Percentiles rank a stretch among this genome's conserved stretches.
These are phyloP conservation scores for Phallusia fumigata DNA, from an alignment of 23 tunicate genomes.

Conservation along the genomic window DNA sequence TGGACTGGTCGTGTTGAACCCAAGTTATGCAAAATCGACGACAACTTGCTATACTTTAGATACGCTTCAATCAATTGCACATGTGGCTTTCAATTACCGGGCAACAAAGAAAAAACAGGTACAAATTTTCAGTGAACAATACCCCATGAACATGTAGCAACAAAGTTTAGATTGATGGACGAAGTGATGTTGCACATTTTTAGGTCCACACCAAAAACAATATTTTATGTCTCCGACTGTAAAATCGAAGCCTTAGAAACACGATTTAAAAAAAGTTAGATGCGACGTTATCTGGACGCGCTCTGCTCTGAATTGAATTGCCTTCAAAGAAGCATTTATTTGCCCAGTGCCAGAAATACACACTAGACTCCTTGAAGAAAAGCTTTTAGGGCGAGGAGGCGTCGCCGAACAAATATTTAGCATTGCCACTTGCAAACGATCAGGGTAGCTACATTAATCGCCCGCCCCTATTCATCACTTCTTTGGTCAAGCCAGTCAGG, in stretches of 20 bases:
- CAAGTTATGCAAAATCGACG: not conserved
- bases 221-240: no score
- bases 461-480: no score
- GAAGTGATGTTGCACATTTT: no score
- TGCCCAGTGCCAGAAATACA: not conserved
- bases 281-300: no score
- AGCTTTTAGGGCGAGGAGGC: not conserved
- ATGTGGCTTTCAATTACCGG: not conserved
- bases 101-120: slow-evolving; percentile 1
- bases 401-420: not conserved
- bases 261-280: no score
- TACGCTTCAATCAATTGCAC: not conserved
- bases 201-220: no score
- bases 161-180: no score
- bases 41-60: not conserved
- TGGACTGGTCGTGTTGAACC: not conserved
- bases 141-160: no score
- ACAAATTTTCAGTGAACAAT: not conserved
- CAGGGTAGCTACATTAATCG: no score
- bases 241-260: no score
- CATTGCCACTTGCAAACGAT: not conserved
- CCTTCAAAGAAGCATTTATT: not conserved
- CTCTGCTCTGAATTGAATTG: not conserved
- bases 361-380: not conserved
- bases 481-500: no score